Base-by-base conservation (phyloP, 2,888 invertebrate genomes). In the Apamea monoglypha region DNA sequence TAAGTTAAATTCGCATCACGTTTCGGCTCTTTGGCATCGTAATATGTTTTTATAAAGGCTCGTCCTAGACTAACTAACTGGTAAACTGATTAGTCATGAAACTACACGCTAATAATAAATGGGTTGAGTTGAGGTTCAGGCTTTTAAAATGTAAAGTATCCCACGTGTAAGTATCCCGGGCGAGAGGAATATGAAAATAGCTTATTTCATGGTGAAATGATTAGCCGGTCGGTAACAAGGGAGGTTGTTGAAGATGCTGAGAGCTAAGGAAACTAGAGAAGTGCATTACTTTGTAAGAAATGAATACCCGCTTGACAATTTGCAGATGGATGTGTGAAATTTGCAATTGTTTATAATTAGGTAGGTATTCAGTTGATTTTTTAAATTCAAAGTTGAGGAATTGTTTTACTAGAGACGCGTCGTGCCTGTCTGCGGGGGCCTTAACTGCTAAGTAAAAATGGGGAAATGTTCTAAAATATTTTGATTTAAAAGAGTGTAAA, bases 1-100 rank as follows among this genome's bases (percentile, higher is more conserved):
- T 32, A 47, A 67, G 21, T 81, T 82, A 10, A 66, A 86, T 82
- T 84, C 84, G 21, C 40, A 69, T 75, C 78, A 84, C 87, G 84
- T 83, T 53, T 69, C 44, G 21, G 56, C 36, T 74, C 56, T 82
- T 78, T 72, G 36, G 29, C 61, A 16, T 63, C 25, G 36, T 40
- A n/a, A 74, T 82, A 59, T n/a, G 40, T 77, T 80, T 36, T 59
- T 56, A 67, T 53, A 32, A 71, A 66, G 64, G 61, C 21, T 63
- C n/a, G 83, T 63, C 64, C 64, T 75, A 74, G 78, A 82, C 63
- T 29, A 16, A 63, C 32, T 64, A 59, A 84, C 63, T 72, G 53
- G 53, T 36, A 59, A 29, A 40, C 64, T n/a, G 53, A 61, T 86
- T 86, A 85, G 66, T 71, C 67, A 74, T 59, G 47, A 40, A 50